These are phyloP conservation scores for Sarcophilus harrisii DNA, from an alignment of 2,797 vertebrate genomes.

Conservation along the genomic window DNA sequence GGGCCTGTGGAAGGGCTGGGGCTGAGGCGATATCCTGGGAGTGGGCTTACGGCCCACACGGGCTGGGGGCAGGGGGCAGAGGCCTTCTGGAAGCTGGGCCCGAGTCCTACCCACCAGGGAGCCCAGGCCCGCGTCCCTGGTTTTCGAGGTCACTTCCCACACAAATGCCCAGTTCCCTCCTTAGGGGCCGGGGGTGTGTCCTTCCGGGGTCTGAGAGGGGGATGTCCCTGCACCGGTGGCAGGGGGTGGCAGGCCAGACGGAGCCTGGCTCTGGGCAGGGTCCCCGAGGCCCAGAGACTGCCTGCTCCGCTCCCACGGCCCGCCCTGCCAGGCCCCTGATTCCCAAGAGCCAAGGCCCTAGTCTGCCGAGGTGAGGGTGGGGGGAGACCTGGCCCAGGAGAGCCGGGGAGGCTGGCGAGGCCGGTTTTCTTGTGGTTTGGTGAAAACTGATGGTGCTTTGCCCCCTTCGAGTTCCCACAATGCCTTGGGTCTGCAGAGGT, in stretches of 20 bases:
- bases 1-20: background rate
- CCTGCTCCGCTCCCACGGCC: background rate
- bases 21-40: background rate
- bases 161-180: background rate
- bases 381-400: background rate
- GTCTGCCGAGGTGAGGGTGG: background rate
- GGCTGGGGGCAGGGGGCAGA: background rate
- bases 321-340: background rate
- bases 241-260: no score
- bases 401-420: no score
- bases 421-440: background rate
- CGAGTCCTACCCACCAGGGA: background rate
- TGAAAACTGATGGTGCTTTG: background rate
- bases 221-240: background rate
- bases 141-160: no score
- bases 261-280: background rate
- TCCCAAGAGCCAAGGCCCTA: background rate
- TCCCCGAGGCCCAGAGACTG: background rate
- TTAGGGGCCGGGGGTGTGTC: background rate
- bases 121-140: no score
- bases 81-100: background rate
- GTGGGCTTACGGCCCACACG: background rate
- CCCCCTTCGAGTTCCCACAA: no score
- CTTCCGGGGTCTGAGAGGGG: background rate
- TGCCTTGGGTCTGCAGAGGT: no score